Conservation (phyloP, 2,797 vertebrate species). For the Phalanger gymnotis region DNA sequence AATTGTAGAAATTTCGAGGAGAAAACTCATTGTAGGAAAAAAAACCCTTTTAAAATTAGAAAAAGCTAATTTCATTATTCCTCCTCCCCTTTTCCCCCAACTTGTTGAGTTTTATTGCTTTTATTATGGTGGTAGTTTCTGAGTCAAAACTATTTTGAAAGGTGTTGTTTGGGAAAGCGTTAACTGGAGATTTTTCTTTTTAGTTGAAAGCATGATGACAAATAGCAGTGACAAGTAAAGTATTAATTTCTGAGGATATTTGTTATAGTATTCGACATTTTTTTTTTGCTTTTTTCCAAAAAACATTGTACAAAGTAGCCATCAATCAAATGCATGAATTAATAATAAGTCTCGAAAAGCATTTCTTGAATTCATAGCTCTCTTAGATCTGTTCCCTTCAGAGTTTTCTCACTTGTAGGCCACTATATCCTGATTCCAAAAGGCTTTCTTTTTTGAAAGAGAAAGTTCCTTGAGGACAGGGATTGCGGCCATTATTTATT, state of each 20-base stretch:
- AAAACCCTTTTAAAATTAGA: conserved; percentile 45
- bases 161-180: background rate
- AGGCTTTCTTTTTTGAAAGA: conserved; percentile 25
- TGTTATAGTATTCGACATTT: background rate
- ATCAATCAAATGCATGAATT: background rate
- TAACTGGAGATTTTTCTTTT: conserved; percentile 45
- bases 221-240: background rate
- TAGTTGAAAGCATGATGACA: conserved; percentile 31
- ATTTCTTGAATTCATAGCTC: conserved; percentile 11
- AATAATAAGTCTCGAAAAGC: background rate
- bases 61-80: background rate
- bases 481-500: background rate
- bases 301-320: background rate
- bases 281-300: background rate
- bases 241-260: conserved; percentile 24
- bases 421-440: background rate
- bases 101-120: conserved; percentile 45
- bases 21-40: conserved; percentile 40
- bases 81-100: background rate
- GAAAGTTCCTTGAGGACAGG: background rate
- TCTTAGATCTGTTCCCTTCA: background rate
- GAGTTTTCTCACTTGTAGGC: background rate
- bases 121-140: conserved; percentile 58
- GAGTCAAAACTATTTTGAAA: conserved; percentile 54
- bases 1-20: background rate